phyloP scores from a whole-genome alignment of 2,113 vertebrate genomes.

The Sorex fumeus region DNA sequence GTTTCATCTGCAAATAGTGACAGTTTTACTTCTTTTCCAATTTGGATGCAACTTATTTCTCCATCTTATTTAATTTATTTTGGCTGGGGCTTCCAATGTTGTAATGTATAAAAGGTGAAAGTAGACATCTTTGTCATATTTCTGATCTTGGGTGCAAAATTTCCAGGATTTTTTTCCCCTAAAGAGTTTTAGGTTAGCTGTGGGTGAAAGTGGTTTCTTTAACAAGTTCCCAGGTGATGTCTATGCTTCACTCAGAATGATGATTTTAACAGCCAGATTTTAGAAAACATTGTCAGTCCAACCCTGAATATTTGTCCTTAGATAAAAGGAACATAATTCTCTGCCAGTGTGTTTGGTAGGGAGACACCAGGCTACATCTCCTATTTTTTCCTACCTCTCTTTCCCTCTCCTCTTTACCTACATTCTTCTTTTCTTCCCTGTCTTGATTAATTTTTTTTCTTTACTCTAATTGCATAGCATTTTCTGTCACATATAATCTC shows the following conservation, averaged over 20 bases:
- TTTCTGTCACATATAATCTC: not conserved
- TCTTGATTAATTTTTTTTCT: not conserved
- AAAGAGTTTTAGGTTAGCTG: not conserved
- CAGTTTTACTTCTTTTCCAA: not conserved
- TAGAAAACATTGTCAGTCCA: not conserved
- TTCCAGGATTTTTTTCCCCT: not conserved
- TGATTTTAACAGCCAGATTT: not conserved
- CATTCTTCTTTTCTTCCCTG: not conserved
- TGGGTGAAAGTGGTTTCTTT: not conserved
- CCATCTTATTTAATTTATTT: not conserved
- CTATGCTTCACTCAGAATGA: not conserved
- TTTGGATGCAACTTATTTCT: not conserved
- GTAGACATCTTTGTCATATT: not conserved
- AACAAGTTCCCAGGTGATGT: not conserved
- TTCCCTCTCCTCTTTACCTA: not conserved
- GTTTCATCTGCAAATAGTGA: not conserved
- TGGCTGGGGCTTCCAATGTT: not conserved
- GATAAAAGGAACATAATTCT: not conserved
- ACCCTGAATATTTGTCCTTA: not conserved
- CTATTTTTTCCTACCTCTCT: not conserved
- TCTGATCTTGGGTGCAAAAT: not conserved
- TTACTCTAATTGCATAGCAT: not conserved
- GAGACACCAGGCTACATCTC: not conserved
- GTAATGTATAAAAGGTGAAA: not conserved
- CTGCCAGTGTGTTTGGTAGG: not conserved